Base-by-base conservation (phyloP, 2,113 vertebrate species). In the Chitala chitala region DNA sequence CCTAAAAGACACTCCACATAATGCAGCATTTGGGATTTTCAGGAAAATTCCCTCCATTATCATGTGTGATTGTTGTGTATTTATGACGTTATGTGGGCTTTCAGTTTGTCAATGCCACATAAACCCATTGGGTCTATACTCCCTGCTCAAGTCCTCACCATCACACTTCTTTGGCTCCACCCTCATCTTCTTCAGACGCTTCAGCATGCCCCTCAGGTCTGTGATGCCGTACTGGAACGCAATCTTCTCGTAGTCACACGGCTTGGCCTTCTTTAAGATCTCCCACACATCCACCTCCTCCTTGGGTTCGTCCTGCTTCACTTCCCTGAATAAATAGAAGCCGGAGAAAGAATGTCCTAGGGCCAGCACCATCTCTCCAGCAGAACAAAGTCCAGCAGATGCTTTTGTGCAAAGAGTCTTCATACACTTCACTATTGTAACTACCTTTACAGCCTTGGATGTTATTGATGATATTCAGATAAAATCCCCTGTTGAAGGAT, bases 151-250 rank as follows among this genome's bases (percentile, higher is more conserved):
- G 3, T 6, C n/a, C 87, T 82, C 85, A 97, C 95, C 93, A 31
- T 92, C 90, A 1, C 92, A 92, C 84, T 90, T 94, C 77, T 94
- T 94, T 75, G 90, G 79, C 84, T 94, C 93, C 1, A 89, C 88
- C 68, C 86, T 92, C 89, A 92, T 91, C 85, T 91, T 93, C 87
- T 95, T 97, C 77, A 96, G 91, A 58, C 91, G 86, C 73, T 90
- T 92, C 36, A 96, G 86, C 94, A 98, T 89, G 77, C 95, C 95
- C 0, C 93, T 87, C 38, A 98, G 92, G 87, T 98, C 95, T 0
- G 95, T 98, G 85, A 96, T 94, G 75, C 95, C 95, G 0, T 96
- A 94, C 83, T 98, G 82, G 59, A 98, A 96, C 76, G 94, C 94
- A 0, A 98, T 96, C 77, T 88, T 92, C 89, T 98, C 95, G 0